A percentile compares a stretch with the other conserved stretches of the same genome.
Conservation (phyloP, 2,888 invertebrate genomes). For the Gasteruption jaculator region DNA sequence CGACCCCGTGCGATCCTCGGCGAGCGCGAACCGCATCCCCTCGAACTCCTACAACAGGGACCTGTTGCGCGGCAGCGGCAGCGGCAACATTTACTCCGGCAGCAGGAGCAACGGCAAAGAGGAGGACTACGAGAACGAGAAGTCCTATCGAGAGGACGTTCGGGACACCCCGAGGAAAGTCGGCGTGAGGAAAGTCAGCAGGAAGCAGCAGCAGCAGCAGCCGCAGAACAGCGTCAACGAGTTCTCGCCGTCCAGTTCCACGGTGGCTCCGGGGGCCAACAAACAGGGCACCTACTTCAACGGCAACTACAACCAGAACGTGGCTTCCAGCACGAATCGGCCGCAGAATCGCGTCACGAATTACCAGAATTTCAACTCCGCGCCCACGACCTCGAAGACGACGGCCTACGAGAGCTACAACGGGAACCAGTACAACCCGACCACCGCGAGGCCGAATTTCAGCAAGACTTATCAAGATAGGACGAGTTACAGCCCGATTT, state of each 20-base stretch:
- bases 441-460: conserved; percentile 40
- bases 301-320: conserved; percentile 13
- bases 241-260: conserved; percentile 30
- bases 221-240: conserved; percentile 28
- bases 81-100: conserved; percentile 46
- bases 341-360: neutral
- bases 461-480: conserved; percentile 36
- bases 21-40: conserved; percentile 36
- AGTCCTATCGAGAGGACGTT: conserved; percentile 53
- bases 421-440: conserved; percentile 29
- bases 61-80: conserved; percentile 33
- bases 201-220: conserved; percentile 39
- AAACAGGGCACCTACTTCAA: conserved; percentile 16
- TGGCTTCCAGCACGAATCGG: conserved; percentile 7
- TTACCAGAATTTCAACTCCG: conserved; percentile 1
- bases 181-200: conserved; percentile 37
- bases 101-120: conserved; percentile 51
- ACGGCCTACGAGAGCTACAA: conserved; percentile 27
- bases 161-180: conserved; percentile 40
- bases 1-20: conserved; percentile 48
- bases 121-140: conserved; percentile 52
- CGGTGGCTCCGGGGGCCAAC: conserved; percentile 25
- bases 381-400: conserved; percentile 8
- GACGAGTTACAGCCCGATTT: conserved; percentile 31
- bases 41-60: conserved; percentile 40